Evolutionary conservation across 2,888 invertebrate genomes (phyloP).

Genomic region (Xestia xanthographa): DNA sequence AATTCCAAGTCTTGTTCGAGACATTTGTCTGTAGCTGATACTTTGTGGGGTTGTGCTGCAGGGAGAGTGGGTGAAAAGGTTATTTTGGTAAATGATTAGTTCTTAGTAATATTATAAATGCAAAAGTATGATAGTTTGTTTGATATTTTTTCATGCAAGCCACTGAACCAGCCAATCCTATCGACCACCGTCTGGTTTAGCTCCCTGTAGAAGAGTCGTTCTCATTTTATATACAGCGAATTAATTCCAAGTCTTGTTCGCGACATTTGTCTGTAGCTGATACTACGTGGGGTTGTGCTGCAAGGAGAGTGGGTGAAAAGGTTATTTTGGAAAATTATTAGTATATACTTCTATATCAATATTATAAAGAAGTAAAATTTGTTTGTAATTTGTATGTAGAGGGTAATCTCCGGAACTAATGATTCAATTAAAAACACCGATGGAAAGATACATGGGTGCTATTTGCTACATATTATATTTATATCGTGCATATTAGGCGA

Average conservation of each 20-base stretch:
- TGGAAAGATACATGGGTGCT: too few relatives aligned
- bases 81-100: too few relatives aligned
- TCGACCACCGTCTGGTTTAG: slow-evolving; percentile 62
- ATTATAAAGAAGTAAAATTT: too few relatives aligned
- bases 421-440: too few relatives aligned
- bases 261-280: slow-evolving; percentile 59
- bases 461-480: too few relatives aligned
- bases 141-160: too few relatives aligned
- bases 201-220: slow-evolving; percentile 58
- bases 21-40: slow-evolving; percentile 59
- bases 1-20: slow-evolving; percentile 65
- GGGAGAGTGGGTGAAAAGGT: rapidly evolving
- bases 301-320: too few relatives aligned
- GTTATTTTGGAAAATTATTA: neutral
- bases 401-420: too few relatives aligned
- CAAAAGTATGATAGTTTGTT: too few relatives aligned
- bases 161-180: slow-evolving; percentile 65
- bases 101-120: too few relatives aligned
- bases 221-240: slow-evolving; percentile 65
- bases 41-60: slow-evolving; percentile 12
- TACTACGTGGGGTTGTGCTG: slow-evolving; percentile 26
- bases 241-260: slow-evolving; percentile 67
- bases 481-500: too few relatives aligned
- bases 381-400: too few relatives aligned
- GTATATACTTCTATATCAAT: neutral